Conservation (phyloP, 2,113 vertebrate species). For the Podilymbus podiceps region DNA sequence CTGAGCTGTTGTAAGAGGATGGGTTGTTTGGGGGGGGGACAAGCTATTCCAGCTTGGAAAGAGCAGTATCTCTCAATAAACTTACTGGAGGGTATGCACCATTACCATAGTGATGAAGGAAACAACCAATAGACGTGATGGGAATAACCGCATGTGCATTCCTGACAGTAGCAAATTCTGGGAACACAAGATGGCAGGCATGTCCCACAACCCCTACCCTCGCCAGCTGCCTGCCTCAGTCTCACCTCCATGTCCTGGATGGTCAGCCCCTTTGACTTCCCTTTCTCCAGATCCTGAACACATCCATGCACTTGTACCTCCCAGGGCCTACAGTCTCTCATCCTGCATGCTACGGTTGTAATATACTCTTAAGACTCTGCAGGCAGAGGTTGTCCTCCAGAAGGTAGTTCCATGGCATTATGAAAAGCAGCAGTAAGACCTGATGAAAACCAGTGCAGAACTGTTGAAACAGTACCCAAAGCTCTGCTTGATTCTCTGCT, state of each 20-base stretch:
- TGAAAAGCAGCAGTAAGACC: background rate
- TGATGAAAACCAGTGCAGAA: background rate
- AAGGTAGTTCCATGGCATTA: background rate
- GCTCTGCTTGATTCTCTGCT: background rate
- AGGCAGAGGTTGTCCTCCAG: background rate
- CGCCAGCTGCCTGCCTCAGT: background rate
- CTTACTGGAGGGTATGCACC: background rate
- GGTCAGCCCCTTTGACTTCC: background rate
- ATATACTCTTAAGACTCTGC: background rate
- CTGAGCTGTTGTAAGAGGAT: background rate
- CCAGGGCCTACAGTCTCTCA: background rate
- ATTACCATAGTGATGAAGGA: background rate
- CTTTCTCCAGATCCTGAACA: background rate
- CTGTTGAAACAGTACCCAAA: background rate
- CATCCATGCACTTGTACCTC: background rate
- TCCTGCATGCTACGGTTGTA: background rate
- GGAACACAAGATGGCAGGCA: background rate
- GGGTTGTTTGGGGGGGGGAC: background rate
- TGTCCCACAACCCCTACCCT: background rate
- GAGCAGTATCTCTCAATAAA: background rate
- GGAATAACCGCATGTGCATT: accelerated
- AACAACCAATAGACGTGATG: background rate
- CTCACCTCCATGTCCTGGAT: background rate
- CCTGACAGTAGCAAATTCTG: background rate
- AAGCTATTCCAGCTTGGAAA: background rate